These are phyloP conservation scores for Austrofundulus limnaeus DNA, from an alignment of 2,113 vertebrate genomes.

Conservation along the genomic window DNA sequence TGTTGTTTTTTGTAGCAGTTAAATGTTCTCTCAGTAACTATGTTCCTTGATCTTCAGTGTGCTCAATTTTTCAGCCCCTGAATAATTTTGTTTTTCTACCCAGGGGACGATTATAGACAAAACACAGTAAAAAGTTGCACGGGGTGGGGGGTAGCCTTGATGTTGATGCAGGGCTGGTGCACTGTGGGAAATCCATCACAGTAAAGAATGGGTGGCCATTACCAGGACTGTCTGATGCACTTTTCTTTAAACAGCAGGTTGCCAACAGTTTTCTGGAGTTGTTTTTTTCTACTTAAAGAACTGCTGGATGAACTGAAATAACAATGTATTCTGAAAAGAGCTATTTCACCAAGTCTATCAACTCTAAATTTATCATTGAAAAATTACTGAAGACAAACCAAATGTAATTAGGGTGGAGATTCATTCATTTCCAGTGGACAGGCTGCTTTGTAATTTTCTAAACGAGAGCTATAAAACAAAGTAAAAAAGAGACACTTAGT, in stretches of 20 bases:
- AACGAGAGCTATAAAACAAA: neutral
- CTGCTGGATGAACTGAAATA: neutral
- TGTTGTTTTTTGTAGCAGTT: slow-evolving; percentile 38
- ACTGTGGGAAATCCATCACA: slow-evolving; percentile 29
- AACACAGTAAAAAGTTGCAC: slow-evolving; percentile 39
- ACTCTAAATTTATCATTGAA: neutral
- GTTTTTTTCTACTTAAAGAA: neutral
- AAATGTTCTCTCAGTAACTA: slow-evolving; percentile 33
- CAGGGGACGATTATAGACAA: slow-evolving; percentile 43
- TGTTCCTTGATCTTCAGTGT: slow-evolving; percentile 29
- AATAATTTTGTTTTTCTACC: slow-evolving; percentile 58
- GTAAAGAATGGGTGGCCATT: slow-evolving; percentile 42
- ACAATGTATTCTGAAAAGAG: neutral
- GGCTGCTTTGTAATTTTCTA: neutral
- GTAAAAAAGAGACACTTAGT: neutral
- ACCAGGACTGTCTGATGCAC: slow-evolving; percentile 3
- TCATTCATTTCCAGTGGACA: neutral
- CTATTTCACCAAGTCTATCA: neutral
- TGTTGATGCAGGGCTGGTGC: slow-evolving; percentile 21
- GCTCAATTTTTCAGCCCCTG: slow-evolving; percentile 48
- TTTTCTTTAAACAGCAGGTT: slow-evolving; percentile 26
- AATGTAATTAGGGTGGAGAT: neutral
- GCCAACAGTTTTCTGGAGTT: neutral
- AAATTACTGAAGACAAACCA: neutral
- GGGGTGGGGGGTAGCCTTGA: slow-evolving; percentile 18